Conservation (phyloP, 2,888 invertebrate species). For the Nomada goodeniana region DNA sequence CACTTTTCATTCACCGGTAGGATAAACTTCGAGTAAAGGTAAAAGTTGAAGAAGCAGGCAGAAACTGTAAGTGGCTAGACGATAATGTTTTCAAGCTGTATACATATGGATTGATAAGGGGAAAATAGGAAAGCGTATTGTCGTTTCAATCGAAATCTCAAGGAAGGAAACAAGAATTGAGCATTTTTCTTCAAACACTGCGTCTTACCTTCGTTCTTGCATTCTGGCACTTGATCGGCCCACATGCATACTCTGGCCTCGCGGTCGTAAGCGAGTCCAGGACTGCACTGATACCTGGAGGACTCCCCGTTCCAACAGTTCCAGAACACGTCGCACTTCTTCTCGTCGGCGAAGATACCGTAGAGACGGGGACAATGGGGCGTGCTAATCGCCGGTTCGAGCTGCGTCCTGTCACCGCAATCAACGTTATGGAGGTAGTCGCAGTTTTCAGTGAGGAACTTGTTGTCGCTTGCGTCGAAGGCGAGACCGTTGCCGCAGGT, state of each 20-base stretch:
- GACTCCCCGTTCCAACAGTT: constrained; percentile 98
- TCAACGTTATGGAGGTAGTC: constrained; percentile 98
- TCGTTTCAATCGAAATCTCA: not conserved
- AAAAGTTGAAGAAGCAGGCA: too few relatives aligned
- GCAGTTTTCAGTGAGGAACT: constrained; percentile 97
- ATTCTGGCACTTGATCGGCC: constrained; percentile 97
- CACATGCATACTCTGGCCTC: constrained; percentile 98
- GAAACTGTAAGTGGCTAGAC: too few relatives aligned
- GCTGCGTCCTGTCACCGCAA: constrained; percentile 94
- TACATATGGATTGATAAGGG: not conserved
- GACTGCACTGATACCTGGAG: constrained; percentile 97
- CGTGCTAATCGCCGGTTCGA: constrained; percentile 94
- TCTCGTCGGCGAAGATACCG: constrained; percentile 95
- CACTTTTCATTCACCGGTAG: too few relatives aligned
- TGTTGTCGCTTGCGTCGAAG: constrained; percentile 94
- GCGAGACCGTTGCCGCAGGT: constrained; percentile 97
- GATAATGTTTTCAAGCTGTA: too few relatives aligned
- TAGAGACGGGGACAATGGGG: constrained; percentile 94
- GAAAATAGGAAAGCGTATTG: not conserved
- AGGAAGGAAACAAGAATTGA: too few relatives aligned
- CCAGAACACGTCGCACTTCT: constrained; percentile 97
- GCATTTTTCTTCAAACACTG: not conserved
- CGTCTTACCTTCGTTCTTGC: constrained; percentile 92
- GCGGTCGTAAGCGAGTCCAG: constrained; percentile 96
- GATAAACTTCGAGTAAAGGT: too few relatives aligned